Evolutionary conservation across 2,888 invertebrate species (phyloP).

Genomic region (Lasioglossum calceatum): DNA sequence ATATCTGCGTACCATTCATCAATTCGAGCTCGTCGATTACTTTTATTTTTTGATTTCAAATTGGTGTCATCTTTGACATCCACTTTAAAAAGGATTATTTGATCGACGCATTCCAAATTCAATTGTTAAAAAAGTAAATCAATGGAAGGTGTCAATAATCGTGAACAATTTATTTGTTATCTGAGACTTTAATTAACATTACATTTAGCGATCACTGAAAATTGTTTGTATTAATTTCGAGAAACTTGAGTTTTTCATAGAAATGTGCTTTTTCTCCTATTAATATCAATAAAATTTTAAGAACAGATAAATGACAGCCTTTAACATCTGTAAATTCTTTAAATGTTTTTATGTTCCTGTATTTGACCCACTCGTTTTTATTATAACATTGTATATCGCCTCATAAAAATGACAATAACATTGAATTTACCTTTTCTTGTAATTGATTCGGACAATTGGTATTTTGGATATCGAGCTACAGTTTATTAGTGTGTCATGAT

Average conservation of each 20-base stretch:
- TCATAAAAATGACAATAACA: background rate
- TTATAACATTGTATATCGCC: background rate
- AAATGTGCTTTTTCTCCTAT: background rate
- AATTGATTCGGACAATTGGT: background rate
- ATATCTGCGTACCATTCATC: slow-evolving; percentile 56
- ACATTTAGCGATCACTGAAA: background rate
- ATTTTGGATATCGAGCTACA: background rate
- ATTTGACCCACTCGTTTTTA: background rate
- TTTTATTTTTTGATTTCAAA: background rate
- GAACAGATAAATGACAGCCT: too few species aligned
- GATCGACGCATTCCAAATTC: background rate
- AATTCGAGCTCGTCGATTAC: background rate
- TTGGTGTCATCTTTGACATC: too few species aligned
- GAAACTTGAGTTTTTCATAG: background rate
- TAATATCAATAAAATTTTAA: background rate
- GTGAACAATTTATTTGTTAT: background rate
- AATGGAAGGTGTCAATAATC: background rate
- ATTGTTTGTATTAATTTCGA: background rate
- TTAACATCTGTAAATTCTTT: background rate
- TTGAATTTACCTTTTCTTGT: background rate
- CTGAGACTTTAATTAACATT: background rate
- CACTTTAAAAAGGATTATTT: background rate
- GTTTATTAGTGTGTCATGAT: background rate
- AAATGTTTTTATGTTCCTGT: background rate
- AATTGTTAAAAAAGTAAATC: background rate